Evolutionary conservation across 35 echinoderm and acorn worm genomes (phyloP).

Genomic region (Apostichopus japonicus): DNA sequence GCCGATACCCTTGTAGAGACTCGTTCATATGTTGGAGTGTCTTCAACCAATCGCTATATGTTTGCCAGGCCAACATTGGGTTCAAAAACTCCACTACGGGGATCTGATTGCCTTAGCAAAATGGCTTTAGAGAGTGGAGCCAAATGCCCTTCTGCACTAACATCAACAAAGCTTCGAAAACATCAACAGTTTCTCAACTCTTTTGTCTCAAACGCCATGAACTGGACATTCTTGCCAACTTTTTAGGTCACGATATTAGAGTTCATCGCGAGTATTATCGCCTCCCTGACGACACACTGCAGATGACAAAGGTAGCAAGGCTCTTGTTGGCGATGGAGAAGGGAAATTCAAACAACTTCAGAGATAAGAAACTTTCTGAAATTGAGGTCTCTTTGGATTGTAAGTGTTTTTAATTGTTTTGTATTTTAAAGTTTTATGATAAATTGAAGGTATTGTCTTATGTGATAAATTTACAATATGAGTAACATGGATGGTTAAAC

Average conservation of each 20-base stretch:
- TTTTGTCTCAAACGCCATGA: too few species aligned
- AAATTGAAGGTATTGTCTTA: too few species aligned
- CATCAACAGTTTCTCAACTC: constrained; percentile 59
- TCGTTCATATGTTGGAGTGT: background rate
- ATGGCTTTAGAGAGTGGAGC: constrained; percentile 24
- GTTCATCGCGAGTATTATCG: constrained; percentile 73
- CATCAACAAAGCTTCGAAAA: constrained; percentile 59
- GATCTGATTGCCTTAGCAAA: constrained; percentile 65
- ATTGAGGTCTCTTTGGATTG: too few species aligned
- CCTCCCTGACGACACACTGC: constrained; percentile 56
- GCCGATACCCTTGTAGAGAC: constrained; percentile 13
- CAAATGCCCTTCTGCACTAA: constrained; percentile 37
- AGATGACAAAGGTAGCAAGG: constrained; percentile 62
- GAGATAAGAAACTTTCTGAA: too few species aligned
- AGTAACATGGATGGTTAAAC: too few species aligned
- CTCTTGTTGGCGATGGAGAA: constrained; percentile 56
- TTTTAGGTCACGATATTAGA: too few species aligned
- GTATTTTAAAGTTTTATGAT: too few species aligned
- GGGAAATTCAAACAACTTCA: background rate
- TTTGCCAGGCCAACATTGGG: background rate
- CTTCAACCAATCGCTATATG: background rate
- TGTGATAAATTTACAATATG: too few species aligned
- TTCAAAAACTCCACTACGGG: background rate
- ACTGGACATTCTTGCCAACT: too few species aligned
- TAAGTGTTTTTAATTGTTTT: background rate